Percentiles rank a stretch among this genome's conserved stretches.
phyloP scores from a whole-genome alignment of 2,797 vertebrate species.

The Limnodromus scolopaceus region DNA sequence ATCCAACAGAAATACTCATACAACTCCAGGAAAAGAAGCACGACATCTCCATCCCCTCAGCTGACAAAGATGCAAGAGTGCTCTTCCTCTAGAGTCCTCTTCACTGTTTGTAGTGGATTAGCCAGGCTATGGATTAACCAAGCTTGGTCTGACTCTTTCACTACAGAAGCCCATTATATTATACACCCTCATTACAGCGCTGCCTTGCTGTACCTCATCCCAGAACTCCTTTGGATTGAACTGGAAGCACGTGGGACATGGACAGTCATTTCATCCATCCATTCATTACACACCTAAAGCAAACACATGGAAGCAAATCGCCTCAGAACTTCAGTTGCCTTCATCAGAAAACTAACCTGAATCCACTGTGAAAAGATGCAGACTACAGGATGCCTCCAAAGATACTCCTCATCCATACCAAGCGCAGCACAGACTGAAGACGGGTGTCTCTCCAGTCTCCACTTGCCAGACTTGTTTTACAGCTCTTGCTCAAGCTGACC shows the following conservation, averaged over 20 bases:
- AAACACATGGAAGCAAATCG: rapidly evolving
- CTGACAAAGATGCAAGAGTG: not conserved
- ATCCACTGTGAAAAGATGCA: not conserved
- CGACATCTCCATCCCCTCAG: not conserved
- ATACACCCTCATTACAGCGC: rapidly evolving
- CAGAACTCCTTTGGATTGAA: not conserved
- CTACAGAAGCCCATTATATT: not conserved
- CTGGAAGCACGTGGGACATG: not conserved
- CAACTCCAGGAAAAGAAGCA: not conserved
- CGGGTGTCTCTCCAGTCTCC: not conserved
- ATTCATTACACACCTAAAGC: not conserved
- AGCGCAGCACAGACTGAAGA: not conserved
- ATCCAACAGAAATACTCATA: not conserved
- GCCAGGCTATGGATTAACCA: not conserved
- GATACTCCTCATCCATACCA: not conserved
- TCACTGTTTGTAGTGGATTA: not conserved
- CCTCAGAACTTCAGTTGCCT: not conserved
- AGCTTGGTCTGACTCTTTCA: not conserved
- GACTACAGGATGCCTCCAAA: not conserved
- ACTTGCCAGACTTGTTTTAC: slow-evolving; percentile 21
- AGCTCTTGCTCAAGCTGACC: not conserved
- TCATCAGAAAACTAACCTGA: slow-evolving; percentile 46
- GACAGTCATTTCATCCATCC: not conserved
- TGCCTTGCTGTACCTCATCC: not conserved
- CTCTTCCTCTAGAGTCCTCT: not conserved